Evolutionary conservation across 2,888 invertebrate species (phyloP), one percentile per base, ranked within the genome.

Genomic region (Caenorhabditis doughertyi): DNA sequence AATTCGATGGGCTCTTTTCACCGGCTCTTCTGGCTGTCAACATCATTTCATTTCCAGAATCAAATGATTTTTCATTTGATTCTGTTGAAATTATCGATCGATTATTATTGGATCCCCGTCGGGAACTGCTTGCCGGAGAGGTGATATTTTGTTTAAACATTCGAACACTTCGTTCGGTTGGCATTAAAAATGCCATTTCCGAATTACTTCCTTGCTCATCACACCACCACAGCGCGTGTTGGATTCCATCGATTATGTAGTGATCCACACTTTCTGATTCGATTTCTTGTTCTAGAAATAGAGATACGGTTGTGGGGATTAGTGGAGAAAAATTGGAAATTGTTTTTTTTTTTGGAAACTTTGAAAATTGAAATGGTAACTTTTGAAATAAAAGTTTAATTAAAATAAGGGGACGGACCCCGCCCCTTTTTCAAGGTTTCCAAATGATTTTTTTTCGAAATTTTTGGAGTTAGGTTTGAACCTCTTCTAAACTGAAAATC

Each of bases 101-200:
- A 73, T 79, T 65, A 9, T 65, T 83, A 60, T 81, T 84, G 18
- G 85, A 85, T 8, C 85, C 85, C 23, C 84, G 27, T 65, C 85
- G 35, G 0, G 83, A 83, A 53, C 83, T 85, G 53, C 79, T 79
- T 2, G 92, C 90, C 11, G 84, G 84, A 1, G 81, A 79, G 0
- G 85, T 81, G 67, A 87, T 79, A 4, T 73, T 83, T 56, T 85
- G 86, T 70, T 87, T 87, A 74, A 88, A 88, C 65, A 87, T 72
- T 18, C 84, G 79, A 21, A 86, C 82, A 73, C 86, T 85, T 44
- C 87, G 39, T 32, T 87, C 89, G 7, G 89, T 89, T 1, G 98
- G 98, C 68, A 98, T 96, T 21, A 98, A 95, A 93, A 98, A 97
- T 1, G 97, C 97, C 71, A 98, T 95, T 93, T 99, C 98, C 0